A percentile compares a stretch with the other conserved stretches of the same genome.
Evolutionary conservation across 2,797 vertebrate species (phyloP).

Genomic region (Emys orbicularis): DNA sequence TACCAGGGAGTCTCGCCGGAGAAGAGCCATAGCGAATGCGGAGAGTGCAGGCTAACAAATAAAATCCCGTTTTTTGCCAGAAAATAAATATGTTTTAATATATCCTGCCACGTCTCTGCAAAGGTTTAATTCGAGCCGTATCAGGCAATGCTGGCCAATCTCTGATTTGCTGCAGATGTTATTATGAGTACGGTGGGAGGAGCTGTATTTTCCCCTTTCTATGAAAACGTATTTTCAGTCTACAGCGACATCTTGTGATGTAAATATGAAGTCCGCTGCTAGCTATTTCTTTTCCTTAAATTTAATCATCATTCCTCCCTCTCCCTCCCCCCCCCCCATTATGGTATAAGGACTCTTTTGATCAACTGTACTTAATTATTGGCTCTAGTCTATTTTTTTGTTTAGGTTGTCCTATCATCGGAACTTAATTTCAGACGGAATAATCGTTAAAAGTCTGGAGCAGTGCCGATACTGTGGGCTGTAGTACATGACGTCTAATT

Average conservation of each 20-base stretch:
- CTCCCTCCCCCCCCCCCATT: too few relatives aligned
- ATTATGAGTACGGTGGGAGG: too few relatives aligned
- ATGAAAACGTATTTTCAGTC: not conserved
- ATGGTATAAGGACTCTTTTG: not conserved
- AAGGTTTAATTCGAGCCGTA: not conserved
- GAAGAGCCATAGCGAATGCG: too few relatives aligned
- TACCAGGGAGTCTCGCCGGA: too few relatives aligned
- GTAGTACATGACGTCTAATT: not conserved
- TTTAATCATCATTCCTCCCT: not conserved
- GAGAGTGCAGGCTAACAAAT: not conserved
- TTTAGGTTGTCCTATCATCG: not conserved
- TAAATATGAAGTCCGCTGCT: not conserved
- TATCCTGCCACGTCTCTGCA: not conserved
- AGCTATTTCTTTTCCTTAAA: not conserved
- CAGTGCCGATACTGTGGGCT: not conserved
- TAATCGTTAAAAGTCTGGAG: not conserved
- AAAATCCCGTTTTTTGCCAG: not conserved
- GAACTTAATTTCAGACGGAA: not conserved
- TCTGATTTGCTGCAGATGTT: not conserved
- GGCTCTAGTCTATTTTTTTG: not conserved
- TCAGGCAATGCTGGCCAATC: not conserved
- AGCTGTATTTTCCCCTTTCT: not conserved
- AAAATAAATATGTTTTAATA: not conserved
- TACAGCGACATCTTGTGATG: not conserved
- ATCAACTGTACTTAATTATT: not conserved